Evolutionary conservation across 2,113 vertebrate genomes (phyloP), one percentile per base, ranked within the genome.

Genomic region (Limanda limanda): DNA sequence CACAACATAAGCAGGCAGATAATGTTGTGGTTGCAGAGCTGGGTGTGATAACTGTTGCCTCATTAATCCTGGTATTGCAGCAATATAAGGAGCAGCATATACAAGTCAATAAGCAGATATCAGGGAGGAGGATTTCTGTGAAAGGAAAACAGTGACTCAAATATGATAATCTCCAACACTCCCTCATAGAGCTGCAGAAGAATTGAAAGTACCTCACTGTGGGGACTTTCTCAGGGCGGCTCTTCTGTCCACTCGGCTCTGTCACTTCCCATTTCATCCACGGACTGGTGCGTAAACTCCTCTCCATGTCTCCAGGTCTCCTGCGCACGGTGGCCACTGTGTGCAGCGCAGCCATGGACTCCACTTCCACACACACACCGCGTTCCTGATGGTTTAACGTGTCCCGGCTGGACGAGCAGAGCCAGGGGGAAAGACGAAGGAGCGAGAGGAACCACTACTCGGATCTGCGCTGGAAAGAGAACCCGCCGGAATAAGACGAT

Each of bases 241-340:
- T 31, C 7, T 77, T 66, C 42, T 40, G 71, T 51, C 45, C 62
- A 69, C 65, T 83, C 70, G 24, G 75, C 68, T 56, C 20, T 8
- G 35, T 14, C 23, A 83, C 85, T 85, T 82, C 85, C 86, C 70
- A 69, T 56, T 70, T 67, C 51, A 20, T 54, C 51, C 51, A 18
- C 47, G 47, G 15, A 51, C 47, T 14, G 56, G 56, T 17, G 57
- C 15, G 57, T 58, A 58, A 5, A 6, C 9, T 35, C 58, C 56
- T 58, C 27, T 60, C 58, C 31, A 3, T 42, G 64, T 23, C 0
- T 60, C 58, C 31, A 3, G 31, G 64, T 23, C 0, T 21, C 27
- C 37, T n/a, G 48, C 21, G 31, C 66, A 20, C 56, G 15, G 65
- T 1, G 5, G 21, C 18, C 4, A 47, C n/a, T 20, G 65, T 47